Evolutionary conservation across 2,888 invertebrate species (phyloP), one percentile per base, ranked within the genome.

Genomic region (Dermolepida albohirtum): DNA sequence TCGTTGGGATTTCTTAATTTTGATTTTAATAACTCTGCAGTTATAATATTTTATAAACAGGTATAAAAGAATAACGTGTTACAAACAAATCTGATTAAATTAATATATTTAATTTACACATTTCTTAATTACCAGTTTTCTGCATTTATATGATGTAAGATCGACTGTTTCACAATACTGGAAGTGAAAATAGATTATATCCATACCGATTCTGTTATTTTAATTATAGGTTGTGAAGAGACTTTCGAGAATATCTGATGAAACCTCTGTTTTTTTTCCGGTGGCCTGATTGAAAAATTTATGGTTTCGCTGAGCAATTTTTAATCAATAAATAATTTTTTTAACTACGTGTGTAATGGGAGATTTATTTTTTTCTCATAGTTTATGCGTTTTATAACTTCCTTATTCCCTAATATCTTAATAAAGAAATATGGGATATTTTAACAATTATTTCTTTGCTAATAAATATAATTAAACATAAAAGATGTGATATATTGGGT

Each of bases 131-230:
- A 16, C 14, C 11, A 29, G 6, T 16, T n/a, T 59, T 14, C 27
- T 40, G 14, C 44, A 27, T 14, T 27, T 22, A 14, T 14, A 44
- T 59, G 59, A 44, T 29, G 59, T 14, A 59, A 59, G 44, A 29
- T 44, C 14, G 16, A 22, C 29, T 47, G 14, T 59, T 59, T 44
- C 59, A 59, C 59, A 59, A 59, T 44, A 44, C 59, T 59, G 59
- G 59, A 59, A 59, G 59, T 59, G 59, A 59, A 59, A 59, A 59
- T 34, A 44, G 43, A 47, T 27, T 44, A 7, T 44, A 59, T 59
- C 47, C 40, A 29, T 44, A 29, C 44, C 43, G 44, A 59, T 59
- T 44, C 14, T 40, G 44, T 59, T 59, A 59, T 44, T 44, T 27
- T 59, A 59, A 59, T 59, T 59, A 59, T 44, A 59, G 29, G 44